Conservation (phyloP, 2,797 vertebrate genomes). For the Melanotaenia maccullochi region DNA sequence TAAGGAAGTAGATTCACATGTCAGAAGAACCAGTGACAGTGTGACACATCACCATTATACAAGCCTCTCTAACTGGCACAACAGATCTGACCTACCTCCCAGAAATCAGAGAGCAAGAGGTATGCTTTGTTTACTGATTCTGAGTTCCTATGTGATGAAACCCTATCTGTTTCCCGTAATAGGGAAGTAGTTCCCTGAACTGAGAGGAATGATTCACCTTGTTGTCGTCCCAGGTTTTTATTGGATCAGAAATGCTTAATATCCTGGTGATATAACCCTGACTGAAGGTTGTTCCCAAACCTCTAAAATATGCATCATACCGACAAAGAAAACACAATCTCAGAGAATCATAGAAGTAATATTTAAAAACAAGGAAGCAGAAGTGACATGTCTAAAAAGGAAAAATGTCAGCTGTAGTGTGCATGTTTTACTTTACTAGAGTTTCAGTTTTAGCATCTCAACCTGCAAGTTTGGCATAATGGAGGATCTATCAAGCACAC, state of each 20-base stretch:
- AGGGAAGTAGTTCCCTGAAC: slow-evolving; percentile 60
- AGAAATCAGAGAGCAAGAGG: slow-evolving; percentile 52
- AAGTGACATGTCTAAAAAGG: neutral
- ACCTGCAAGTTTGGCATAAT: neutral
- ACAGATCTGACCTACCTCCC: slow-evolving; percentile 40
- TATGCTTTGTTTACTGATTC: slow-evolving; percentile 74
- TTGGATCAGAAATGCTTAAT: slow-evolving; percentile 56
- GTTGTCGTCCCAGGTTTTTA: slow-evolving; percentile 63
- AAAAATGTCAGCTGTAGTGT: slow-evolving; percentile 1
- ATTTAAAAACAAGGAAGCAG: slow-evolving; percentile 1
- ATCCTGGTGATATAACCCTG: slow-evolving; percentile 62
- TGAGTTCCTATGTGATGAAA: slow-evolving; percentile 76
- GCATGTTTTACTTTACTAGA: slow-evolving; percentile 18
- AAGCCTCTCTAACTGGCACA: slow-evolving; percentile 42
- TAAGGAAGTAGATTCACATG: slow-evolving; percentile 53
- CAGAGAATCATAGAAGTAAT: neutral
- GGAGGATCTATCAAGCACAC: neutral
- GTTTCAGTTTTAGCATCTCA: slow-evolving; percentile 29
- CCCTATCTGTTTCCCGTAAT: slow-evolving; percentile 70
- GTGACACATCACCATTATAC: slow-evolving; percentile 61
- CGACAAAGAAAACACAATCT: neutral
- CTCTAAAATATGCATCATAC: slow-evolving; percentile 7
- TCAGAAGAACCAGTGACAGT: slow-evolving; percentile 45
- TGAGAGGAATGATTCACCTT: slow-evolving; percentile 68
- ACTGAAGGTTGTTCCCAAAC: slow-evolving; percentile 27